Conservation (phyloP, 2,888 invertebrate genomes). For the Drosophila anomalata region DNA sequence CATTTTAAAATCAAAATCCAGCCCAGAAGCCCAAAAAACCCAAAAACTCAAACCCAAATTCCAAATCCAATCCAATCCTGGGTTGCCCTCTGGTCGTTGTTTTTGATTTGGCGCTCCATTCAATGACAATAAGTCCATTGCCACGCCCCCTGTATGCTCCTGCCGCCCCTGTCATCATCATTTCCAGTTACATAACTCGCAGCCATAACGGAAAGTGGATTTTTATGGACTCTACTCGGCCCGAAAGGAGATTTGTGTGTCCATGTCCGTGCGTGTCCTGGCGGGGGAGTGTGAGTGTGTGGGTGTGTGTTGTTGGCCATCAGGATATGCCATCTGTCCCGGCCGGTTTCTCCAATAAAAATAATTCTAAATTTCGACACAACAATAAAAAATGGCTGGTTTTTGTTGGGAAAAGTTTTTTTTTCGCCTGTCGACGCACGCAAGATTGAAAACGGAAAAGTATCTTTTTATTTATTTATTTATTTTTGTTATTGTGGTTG, state of each 20-base stretch:
- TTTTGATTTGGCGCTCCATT: slow-evolving; percentile 51
- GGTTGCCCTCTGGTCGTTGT: slow-evolving; percentile 36
- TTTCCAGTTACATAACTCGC: slow-evolving; percentile 32
- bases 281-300: background rate
- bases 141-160: background rate
- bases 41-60: background rate
- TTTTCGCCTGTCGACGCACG: slow-evolving; percentile 41
- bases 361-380: slow-evolving; percentile 67
- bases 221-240: slow-evolving; percentile 31
- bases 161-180: slow-evolving; percentile 9
- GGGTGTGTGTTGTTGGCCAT: background rate
- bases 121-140: slow-evolving; percentile 40
- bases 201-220: slow-evolving; percentile 40
- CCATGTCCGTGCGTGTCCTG: background rate
- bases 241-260: background rate
- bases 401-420: slow-evolving; percentile 32
- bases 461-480: slow-evolving; percentile 4
- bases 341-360: slow-evolving; percentile 56
- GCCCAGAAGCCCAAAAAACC: background rate
- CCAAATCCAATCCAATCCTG: slow-evolving; percentile 30
- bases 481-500: background rate
- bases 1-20: slow-evolving; percentile 11
- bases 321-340: slow-evolving; percentile 2
- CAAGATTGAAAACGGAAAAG: slow-evolving; percentile 35
- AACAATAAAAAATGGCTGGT: slow-evolving; percentile 63